phyloP scores from a whole-genome alignment of 2,797 vertebrate genomes.

The Darevskia nairensis region DNA sequence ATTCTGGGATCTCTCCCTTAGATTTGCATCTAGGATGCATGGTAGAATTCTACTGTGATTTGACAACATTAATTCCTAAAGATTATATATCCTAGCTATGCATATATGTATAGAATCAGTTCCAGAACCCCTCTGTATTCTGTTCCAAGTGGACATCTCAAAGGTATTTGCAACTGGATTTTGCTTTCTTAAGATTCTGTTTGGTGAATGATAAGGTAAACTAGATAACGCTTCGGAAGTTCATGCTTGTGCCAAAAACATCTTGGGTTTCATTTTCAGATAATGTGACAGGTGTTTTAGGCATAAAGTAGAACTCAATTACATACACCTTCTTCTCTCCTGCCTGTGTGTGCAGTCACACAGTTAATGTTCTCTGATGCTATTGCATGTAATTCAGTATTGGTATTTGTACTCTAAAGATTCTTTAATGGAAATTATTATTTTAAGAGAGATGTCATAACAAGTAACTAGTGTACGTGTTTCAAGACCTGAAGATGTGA shows the following conservation, averaged over 20 bases:
- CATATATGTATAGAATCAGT: neutral
- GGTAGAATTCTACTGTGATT: too few relatives aligned
- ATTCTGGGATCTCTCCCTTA: neutral
- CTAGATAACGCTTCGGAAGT: neutral
- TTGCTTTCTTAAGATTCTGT: neutral
- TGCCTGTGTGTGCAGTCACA: neutral
- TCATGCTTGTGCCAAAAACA: neutral
- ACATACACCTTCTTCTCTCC: neutral
- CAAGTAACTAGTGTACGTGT: neutral
- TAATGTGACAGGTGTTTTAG: neutral
- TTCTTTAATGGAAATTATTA: neutral
- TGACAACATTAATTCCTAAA: neutral
- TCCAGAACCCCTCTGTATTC: neutral
- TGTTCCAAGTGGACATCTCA: neutral
- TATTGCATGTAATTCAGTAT: neutral
- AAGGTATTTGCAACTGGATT: neutral
- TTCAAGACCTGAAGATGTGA: neutral
- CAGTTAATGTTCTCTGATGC: neutral
- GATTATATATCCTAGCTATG: neutral
- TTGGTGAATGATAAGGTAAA: neutral
- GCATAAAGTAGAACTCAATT: neutral
- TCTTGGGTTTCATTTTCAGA: neutral
- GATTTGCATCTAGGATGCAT: neutral
- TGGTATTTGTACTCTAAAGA: neutral
- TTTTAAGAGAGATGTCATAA: neutral